Evolutionary conservation across 2,888 invertebrate genomes (phyloP).

Genomic region (Galeopsomyia nigrocyanea): DNA sequence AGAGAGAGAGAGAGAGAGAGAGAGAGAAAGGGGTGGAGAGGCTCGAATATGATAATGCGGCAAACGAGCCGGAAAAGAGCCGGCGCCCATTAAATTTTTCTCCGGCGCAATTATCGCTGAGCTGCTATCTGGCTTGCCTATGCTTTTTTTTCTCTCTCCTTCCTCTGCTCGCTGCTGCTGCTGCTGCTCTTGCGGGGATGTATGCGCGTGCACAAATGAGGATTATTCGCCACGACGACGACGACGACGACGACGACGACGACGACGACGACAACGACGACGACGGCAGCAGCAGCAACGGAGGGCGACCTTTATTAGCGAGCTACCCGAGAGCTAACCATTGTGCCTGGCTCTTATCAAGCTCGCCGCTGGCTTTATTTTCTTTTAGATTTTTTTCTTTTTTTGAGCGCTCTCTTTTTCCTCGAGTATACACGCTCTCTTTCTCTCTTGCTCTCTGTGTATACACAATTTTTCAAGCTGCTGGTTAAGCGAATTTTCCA

Average conservation of each 20-base stretch:
- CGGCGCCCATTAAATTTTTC: conserved; percentile 57
- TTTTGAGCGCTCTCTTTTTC: neutral
- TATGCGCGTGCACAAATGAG: conserved; percentile 24
- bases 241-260: too few species aligned
- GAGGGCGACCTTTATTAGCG: conserved; percentile 30
- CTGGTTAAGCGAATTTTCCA: too few species aligned
- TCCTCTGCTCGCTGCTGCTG: neutral
- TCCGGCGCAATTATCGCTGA: conserved; percentile 55
- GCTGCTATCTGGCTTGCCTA: conserved; percentile 13
- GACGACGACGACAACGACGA: too few species aligned
- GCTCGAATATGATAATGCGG: conserved; percentile 49
- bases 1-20: conserved; percentile 15
- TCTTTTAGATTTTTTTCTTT: neutral
- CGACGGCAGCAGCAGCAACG: neutral
- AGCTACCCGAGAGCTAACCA: conserved; percentile 20
- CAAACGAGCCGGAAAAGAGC: conserved; percentile 54
- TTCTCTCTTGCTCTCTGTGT: neutral
- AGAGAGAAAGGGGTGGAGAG: conserved; percentile 1
- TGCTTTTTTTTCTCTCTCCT: neutral
- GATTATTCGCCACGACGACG: conserved; percentile 17
- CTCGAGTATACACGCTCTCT: conserved; percentile 2
- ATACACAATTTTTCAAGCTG: too few species aligned
- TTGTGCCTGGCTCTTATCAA: conserved; percentile 25
- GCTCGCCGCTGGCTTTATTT: conserved; percentile 10
- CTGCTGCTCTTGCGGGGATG: neutral